These are phyloP conservation scores for Dryas iulia DNA, from an alignment of 1,140 invertebrate genomes.

Conservation along the genomic window DNA sequence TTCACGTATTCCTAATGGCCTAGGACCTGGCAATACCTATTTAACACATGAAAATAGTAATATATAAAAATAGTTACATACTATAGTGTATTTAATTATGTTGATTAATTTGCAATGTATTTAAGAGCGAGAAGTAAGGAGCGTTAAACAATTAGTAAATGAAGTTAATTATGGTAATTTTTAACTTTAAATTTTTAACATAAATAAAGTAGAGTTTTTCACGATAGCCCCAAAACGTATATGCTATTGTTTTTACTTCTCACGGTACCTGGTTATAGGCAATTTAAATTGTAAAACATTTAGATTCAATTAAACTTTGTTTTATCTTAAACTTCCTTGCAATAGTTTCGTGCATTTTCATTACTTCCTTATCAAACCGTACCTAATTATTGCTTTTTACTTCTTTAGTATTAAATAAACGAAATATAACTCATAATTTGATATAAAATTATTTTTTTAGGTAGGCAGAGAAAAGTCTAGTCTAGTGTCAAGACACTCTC, in stretches of 20 bases:
- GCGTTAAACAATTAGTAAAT: not conserved
- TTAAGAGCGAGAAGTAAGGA: too few relatives aligned
- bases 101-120: too few relatives aligned
- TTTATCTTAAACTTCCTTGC: slow-evolving; percentile 17
- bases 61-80: too few relatives aligned
- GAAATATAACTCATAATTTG: not conserved
- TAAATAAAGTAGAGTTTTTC: not conserved
- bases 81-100: too few relatives aligned
- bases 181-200: not conserved
- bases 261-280: slow-evolving; percentile 2
- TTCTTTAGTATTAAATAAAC: not conserved
- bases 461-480: too few relatives aligned
- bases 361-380: not conserved
- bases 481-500: too few relatives aligned
- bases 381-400: not conserved
- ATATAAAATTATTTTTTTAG: too few relatives aligned
- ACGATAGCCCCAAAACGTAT: not conserved
- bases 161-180: not conserved
- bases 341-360: slow-evolving; percentile 21
- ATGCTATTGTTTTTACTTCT: slow-evolving; percentile 2
- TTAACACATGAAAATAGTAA: too few relatives aligned
- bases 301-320: slow-evolving; percentile 16
- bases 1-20: too few relatives aligned
- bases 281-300: slow-evolving; percentile 13
- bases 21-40: too few relatives aligned